phyloP scores from a whole-genome alignment of 1,140 invertebrate genomes.

The Melitaea cinxia region DNA sequence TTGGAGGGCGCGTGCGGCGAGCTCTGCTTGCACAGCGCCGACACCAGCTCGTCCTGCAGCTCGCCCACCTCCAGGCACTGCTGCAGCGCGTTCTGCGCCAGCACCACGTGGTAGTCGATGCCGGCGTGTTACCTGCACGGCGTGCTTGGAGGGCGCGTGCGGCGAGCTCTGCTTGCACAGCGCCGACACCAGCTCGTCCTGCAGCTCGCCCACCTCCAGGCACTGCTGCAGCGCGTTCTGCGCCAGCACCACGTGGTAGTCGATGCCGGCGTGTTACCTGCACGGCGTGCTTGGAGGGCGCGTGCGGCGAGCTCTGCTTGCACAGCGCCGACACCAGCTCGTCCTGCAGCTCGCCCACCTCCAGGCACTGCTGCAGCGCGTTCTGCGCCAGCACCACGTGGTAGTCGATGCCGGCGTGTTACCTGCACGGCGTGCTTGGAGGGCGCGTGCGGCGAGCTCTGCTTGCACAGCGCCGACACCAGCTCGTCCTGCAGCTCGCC shows the following conservation, averaged over 20 bases:
- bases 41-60: conserved; percentile 95
- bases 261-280: conserved; percentile 97
- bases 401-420: no score
- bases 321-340: conserved; percentile 95
- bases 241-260: conserved; percentile 96
- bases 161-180: conserved; percentile 96
- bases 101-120: conserved; percentile 97
- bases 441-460: no score
- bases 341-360: conserved; percentile 93
- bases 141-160: conserved; percentile 91
- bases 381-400: no score
- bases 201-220: conserved; percentile 93
- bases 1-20: conserved; percentile 92
- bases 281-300: conserved; percentile 92
- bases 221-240: conserved; percentile 97
- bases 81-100: conserved; percentile 96
- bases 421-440: no score
- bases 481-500: no score
- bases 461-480: no score
- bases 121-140: conserved; percentile 97
- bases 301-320: conserved; percentile 95
- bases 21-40: conserved; percentile 95
- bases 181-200: conserved; percentile 95
- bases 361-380: conserved; percentile 94
- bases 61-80: conserved; percentile 94